Base-by-base conservation (phyloP, 2,888 invertebrate species). In the Clusia tigrina region DNA sequence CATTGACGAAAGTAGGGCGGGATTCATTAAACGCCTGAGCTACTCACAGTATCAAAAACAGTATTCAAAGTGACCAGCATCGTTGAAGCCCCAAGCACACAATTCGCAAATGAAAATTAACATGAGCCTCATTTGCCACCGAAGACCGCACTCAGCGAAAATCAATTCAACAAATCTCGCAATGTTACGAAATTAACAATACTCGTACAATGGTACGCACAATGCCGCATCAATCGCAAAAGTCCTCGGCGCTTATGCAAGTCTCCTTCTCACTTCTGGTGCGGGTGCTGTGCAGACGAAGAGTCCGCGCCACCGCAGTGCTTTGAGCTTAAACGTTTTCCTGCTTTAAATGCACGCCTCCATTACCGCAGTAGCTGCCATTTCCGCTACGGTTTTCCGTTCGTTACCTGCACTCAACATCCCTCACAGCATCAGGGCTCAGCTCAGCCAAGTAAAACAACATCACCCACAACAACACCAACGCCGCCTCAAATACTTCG, bases 341-440 rank as follows among this genome's bases (percentile, higher is more conserved):
- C 42, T 42, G 42, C n/a, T 42, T n/a, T 42, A 42, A 42, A 42
- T 42, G 9, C 42, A 12, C 3, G 42, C 42, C 42, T 10, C 42
- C 42, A 42, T 42, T 42, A 42, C 42, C 42, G 42, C 42, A 42
- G n/a, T n/a, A 17, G 42, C 42, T 42, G 42, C 42, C 42, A 42
- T 42, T 42, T 42, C 42, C 42, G 42, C n/a, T 42, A 15, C 42
- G 15, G 42, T 42, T n/a, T n/a, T 42, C 42, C n/a, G 42, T 3
- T 17, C 15, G 42, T 42, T 42, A 42, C 42, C 42, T 42, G 42
- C 32, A 32, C 32, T 32, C 32, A 9, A 32, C 32, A 9, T 32
- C 32, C 12, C 5, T 9, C 32, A 32, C 12, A 5, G 32, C 42
- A 15, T 6, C 42, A 42, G 6, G 12, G 32, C 32, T 9, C 32